Conservation (phyloP, 1,140 invertebrate genomes). For the Drosophila lowei region DNA sequence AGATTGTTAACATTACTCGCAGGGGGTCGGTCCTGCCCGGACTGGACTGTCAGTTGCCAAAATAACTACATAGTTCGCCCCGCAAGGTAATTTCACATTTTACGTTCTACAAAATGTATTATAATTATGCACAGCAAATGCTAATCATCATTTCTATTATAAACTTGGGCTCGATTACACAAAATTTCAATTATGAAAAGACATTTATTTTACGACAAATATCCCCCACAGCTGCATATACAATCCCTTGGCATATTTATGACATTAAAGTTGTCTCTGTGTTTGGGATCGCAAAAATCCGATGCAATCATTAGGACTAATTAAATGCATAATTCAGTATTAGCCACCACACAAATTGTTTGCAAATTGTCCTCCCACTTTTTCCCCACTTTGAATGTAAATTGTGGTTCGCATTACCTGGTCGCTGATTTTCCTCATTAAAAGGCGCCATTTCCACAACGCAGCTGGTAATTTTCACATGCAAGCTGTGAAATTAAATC, state of each 20-base stretch:
- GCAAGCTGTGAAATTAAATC: too few species aligned
- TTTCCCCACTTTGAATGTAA: slow-evolving; percentile 46
- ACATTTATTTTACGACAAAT: slow-evolving; percentile 11
- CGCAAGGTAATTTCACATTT: slow-evolving; percentile 17
- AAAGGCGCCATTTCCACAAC: slow-evolving; percentile 27
- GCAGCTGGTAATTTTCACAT: slow-evolving; percentile 24
- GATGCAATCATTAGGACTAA: slow-evolving; percentile 17
- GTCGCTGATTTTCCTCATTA: slow-evolving; percentile 34
- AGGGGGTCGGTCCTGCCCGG: background rate
- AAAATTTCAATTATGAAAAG: slow-evolving; percentile 72
- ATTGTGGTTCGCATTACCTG: slow-evolving; percentile 45
- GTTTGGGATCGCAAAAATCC: slow-evolving; percentile 15
- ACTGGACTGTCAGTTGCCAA: slow-evolving; percentile 37
- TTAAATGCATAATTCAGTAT: slow-evolving; percentile 49
- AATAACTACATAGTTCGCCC: slow-evolving; percentile 35
- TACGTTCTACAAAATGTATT: slow-evolving; percentile 25
- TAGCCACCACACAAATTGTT: slow-evolving; percentile 57
- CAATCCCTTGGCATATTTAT: slow-evolving; percentile 5
- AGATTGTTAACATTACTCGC: slow-evolving; percentile 12
- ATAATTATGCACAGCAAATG: slow-evolving; percentile 37
- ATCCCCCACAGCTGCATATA: slow-evolving; percentile 16
- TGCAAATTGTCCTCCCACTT: slow-evolving; percentile 50
- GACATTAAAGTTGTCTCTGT: slow-evolving; percentile 2
- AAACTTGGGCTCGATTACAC: slow-evolving; percentile 37
- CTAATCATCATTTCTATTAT: slow-evolving; percentile 21